A percentile compares a stretch with the other conserved stretches of the same genome.
phyloP scores from a whole-genome alignment of 2,888 invertebrate species.

The Caenorhabditis sp. region DNA sequence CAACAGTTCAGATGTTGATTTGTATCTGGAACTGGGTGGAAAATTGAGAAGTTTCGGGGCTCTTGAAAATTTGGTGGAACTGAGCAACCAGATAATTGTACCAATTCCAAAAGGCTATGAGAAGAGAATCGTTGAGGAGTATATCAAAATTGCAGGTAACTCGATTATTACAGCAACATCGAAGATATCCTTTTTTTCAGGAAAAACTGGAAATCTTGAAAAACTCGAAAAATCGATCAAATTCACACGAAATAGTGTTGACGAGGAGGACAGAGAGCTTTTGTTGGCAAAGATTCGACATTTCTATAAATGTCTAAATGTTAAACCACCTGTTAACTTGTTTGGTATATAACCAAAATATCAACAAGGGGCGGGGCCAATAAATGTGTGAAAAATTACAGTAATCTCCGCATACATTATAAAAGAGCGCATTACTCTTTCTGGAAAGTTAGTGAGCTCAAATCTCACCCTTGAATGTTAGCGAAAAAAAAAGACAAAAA shows the following conservation, averaged over 20 bases:
- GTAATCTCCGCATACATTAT: too few species aligned
- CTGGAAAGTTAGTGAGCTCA: too few species aligned
- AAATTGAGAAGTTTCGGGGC: constrained; percentile 22
- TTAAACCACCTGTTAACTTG: constrained; percentile 21
- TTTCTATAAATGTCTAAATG: constrained; percentile 39
- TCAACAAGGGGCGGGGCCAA: too few species aligned
- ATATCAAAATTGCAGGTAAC: constrained; percentile 22
- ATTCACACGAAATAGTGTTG: neutral
- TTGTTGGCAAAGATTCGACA: constrained; percentile 30
- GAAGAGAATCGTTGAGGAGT: constrained; percentile 20
- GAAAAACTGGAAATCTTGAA: constrained; percentile 23
- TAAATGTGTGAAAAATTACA: too few species aligned
- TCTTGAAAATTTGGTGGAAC: neutral
- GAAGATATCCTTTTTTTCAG: constrained; percentile 7
- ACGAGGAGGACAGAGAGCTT: constrained; percentile 11
- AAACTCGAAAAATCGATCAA: constrained; percentile 19
- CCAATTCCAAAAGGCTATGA: constrained; percentile 12
- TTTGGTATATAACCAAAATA: too few species aligned
- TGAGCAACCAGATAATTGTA: neutral
- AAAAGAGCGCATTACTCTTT: too few species aligned
- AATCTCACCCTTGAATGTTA: too few species aligned
- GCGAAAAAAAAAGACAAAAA: too few species aligned
- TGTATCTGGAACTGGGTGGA: constrained; percentile 20
- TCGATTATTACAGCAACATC: neutral
- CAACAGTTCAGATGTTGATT: constrained; percentile 11